phyloP scores from a whole-genome alignment of 2,797 vertebrate genomes.

The Urophycis tenuis region DNA sequence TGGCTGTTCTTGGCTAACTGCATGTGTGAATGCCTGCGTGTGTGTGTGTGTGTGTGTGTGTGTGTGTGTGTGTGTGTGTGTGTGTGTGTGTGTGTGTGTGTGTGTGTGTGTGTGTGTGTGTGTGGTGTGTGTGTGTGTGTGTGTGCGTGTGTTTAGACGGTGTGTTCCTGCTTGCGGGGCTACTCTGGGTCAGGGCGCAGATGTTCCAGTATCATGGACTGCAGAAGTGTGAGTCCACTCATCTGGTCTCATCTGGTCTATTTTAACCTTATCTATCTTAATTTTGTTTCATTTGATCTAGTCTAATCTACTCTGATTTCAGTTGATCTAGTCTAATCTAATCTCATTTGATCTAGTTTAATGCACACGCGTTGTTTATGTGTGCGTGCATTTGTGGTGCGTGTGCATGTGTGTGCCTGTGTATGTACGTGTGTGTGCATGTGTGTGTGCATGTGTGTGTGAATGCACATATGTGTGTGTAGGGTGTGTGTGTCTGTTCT shows the following conservation, averaged over 20 bases:
- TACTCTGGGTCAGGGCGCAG: conserved; percentile 68
- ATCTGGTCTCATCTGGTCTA: background rate
- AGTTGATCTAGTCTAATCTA: no score
- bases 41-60: background rate
- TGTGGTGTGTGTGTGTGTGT: no score
- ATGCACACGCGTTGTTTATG: conserved; percentile 1
- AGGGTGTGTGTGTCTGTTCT: conserved; percentile 77
- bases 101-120: conserved; percentile 3
- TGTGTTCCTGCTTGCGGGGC: conserved; percentile 76
- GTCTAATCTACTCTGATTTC: no score
- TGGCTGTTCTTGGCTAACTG: background rate
- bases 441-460: background rate
- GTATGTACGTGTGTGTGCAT: conserved; percentile 11
- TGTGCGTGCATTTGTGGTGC: conserved; percentile 3
- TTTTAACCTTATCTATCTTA: no score
- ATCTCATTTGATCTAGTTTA: background rate
- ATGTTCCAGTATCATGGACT: conserved; percentile 76
- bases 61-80: conserved; percentile 6
- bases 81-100: conserved; percentile 12
- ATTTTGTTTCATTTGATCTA: no score
- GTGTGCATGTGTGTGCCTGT: background rate
- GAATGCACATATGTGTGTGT: no score
- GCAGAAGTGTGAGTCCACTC: conserved; percentile 65
- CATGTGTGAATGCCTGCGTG: background rate
- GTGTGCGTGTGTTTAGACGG: conserved; percentile 65